Base-by-base conservation (phyloP, 2,797 vertebrate species). In the Kryptolebias ocellatus region DNA sequence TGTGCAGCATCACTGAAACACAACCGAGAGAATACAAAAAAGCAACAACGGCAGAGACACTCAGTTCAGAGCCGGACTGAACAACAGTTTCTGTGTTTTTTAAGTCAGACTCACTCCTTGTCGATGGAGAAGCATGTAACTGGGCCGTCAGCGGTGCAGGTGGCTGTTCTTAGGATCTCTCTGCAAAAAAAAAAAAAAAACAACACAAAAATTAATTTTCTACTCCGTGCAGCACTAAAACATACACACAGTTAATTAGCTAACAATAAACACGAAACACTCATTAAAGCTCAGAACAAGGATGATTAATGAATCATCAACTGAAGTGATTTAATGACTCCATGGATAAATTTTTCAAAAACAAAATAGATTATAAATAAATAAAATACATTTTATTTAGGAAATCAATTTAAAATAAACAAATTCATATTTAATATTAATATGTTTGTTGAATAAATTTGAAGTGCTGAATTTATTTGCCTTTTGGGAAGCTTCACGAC, bases 91-190 rank as follows among this genome's bases (percentile, higher is more conserved):
- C 34, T 34, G 34, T 47, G 47, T 56, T 27, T 50, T 37, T 27
- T 1, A 9, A 58, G 16, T 66, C 60, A 63, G 5, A 92, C 94
- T 93, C 82, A 95, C 95, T 95, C 95, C 55, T 95, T 95, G 83
- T 94, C 94, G 4, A 96, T 92, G 60, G 91, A 91, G 76, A 95
- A 92, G 77, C 95, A 96, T 61, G 92, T 95, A 42, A 96, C 95
- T 0, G 89, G 84, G 17, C 91, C 94, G 1, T 93, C 85, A 0
- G 95, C 95, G 0, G 90, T 87, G 82, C 95, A 96, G 9, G 94
- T 94, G 4, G 94, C 95, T 0, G 95, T 95, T 73, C 95, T 87
- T 75, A 87, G 76, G 3, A 94, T 89, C 79, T 94, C 94, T 6
- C 94, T 95, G 89, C 8, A 39, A 59, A 46, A 64, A 10, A 6